Base-by-base conservation (phyloP, 2,797 vertebrate genomes). In the Rhinella marina region DNA sequence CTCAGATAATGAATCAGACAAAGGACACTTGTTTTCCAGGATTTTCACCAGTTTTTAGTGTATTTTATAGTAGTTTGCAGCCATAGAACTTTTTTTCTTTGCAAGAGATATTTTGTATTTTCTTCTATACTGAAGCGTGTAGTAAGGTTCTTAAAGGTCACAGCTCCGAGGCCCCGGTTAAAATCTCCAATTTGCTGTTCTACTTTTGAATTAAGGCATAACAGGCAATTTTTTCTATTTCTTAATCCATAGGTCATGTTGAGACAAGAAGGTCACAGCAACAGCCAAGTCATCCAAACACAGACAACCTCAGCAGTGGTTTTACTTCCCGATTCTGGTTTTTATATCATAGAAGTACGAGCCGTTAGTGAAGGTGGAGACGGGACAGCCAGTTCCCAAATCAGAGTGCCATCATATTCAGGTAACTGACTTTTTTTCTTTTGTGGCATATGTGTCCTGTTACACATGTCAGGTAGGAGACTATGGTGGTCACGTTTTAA, bases 301-400 rank as follows among this genome's bases (percentile, higher is more conserved):
- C 96, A 97, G 90, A 98, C 97, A 93, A 97, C 97, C 0, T 97
- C 97, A 83, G 97, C 97, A 0, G 93, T 96, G 86, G 94, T 99
- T 2, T 95, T 96, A 19, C 96, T 99, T 87, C 96, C 97, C 0
- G 97, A 99, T 84, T 97, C 96, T 82, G 98, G 98, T 19, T 96
- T 97, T 85, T 99, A 99, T 82, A 95, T 97, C 92, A 98, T 99
- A 7, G 97, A 99, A 92, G 97, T 99, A 70, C 95, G 97, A 16
- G 96, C 97, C 0, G 95, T 97, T 89, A 97, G 98, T 48, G 97
- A 99, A 93, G 98, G 98, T 54, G 98, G 98, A 10, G 98, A 99
- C 89, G 97, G 97, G 75, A 95, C 96, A 0, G 92, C 96, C 21
- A 97, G 97, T 92, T 94, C 97, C 70, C 97, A 97, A 78, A 96